These are phyloP conservation scores for Auanema freiburgensis DNA, from an alignment of 2,888 invertebrate genomes.

Conservation along the genomic window DNA sequence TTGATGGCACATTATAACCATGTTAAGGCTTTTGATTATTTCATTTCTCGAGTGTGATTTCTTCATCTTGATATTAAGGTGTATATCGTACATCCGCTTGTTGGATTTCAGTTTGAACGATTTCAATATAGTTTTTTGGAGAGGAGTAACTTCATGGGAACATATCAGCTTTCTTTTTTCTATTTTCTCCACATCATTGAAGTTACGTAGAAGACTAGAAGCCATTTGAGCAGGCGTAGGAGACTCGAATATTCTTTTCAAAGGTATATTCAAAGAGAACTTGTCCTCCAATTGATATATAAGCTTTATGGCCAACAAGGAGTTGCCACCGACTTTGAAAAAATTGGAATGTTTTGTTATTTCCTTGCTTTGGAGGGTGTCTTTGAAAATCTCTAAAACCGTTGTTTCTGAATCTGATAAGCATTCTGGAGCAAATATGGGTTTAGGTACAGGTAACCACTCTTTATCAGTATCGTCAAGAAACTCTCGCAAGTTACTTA, in stretches of 20 bases:
- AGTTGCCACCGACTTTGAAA: conserved; percentile 51
- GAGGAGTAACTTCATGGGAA: too few relatives aligned
- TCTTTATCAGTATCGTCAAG: too few relatives aligned
- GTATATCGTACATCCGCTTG: background rate
- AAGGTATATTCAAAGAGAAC: conserved; percentile 23
- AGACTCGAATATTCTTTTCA: conserved; percentile 33
- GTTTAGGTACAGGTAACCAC: too few relatives aligned
- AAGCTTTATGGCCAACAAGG: conserved; percentile 42
- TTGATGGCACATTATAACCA: too few relatives aligned
- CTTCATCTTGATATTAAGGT: background rate
- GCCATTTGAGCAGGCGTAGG: conserved; percentile 26
- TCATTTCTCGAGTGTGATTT: background rate
- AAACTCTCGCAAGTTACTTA: too few relatives aligned
- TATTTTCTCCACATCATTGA: too few relatives aligned
- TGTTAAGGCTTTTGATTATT: too few relatives aligned
- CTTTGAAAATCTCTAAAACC: conserved; percentile 15
- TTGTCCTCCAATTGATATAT: conserved; percentile 25
- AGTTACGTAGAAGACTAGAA: background rate
- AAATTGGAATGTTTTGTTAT: conserved; percentile 33
- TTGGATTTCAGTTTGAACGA: background rate
- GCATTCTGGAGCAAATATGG: too few relatives aligned
- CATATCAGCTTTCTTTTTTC: too few relatives aligned
- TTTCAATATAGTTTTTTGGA: background rate
- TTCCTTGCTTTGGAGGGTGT: conserved; percentile 9
- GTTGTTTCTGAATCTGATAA: too few relatives aligned